phyloP scores from a whole-genome alignment of 23 tunicate genomes.

The Trididemnum nubilum region DNA sequence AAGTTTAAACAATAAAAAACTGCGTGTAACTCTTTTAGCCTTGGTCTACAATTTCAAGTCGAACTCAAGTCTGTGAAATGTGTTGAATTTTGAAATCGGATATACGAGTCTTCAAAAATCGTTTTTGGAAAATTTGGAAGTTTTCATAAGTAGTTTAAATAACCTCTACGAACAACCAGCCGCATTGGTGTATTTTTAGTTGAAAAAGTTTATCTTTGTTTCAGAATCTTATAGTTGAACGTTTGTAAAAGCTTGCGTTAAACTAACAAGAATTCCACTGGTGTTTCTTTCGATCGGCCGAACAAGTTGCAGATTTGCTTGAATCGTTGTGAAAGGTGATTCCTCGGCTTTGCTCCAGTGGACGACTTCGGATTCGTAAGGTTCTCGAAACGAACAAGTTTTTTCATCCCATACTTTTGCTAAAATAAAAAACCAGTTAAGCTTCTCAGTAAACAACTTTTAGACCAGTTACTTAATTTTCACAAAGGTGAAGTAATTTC shows the following conservation, averaged over 20 bases:
- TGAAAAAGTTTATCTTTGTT: too few species aligned
- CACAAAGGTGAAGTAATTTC: background rate
- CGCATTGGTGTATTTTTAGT: too few species aligned
- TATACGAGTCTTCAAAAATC: too few species aligned
- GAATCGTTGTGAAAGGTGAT: background rate
- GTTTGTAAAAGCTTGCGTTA: conserved; percentile 1
- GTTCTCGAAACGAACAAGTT: background rate
- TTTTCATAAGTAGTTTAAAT: too few species aligned
- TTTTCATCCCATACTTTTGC: conserved; percentile 14
- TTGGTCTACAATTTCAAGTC: too few species aligned
- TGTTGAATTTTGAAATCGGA: too few species aligned
- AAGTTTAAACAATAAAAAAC: too few species aligned
- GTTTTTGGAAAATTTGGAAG: too few species aligned
- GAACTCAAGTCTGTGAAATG: too few species aligned
- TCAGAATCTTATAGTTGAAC: background rate
- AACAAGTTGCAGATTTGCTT: background rate
- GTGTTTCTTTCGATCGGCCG: background rate
- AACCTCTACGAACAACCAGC: too few species aligned
- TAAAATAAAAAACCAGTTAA: background rate
- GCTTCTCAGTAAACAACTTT: background rate
- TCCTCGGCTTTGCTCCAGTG: background rate
- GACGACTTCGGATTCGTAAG: background rate
- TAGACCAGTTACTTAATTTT: too few species aligned
- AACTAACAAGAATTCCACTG: background rate
- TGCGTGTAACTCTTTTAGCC: too few species aligned